These are phyloP conservation scores for Hymenopus coronatus DNA, from an alignment of 2,888 invertebrate genomes.

Conservation along the genomic window DNA sequence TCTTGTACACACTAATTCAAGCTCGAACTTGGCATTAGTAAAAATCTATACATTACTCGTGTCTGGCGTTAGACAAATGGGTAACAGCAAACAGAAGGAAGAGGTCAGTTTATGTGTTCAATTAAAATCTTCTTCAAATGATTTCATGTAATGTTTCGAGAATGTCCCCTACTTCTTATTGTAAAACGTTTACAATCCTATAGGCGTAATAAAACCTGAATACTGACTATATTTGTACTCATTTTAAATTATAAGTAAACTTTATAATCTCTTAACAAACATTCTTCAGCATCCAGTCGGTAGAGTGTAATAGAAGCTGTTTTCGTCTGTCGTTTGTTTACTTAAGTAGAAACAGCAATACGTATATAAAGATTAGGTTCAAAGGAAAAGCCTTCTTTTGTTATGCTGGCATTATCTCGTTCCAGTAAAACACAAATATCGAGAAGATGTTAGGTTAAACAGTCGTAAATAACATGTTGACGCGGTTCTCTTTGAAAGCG, in stretches of 20 bases:
- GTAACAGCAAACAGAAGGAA: too few species aligned
- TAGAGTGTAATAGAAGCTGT: background rate
- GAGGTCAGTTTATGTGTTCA: too few species aligned
- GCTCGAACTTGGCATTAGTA: too few species aligned
- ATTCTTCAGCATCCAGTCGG: too few species aligned
- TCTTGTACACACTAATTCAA: too few species aligned
- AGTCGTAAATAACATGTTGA: background rate
- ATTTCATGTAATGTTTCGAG: too few species aligned
- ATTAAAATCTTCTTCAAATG: too few species aligned
- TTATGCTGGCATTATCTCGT: background rate
- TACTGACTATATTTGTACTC: background rate
- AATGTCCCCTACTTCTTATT: too few species aligned
- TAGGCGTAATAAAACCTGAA: background rate
- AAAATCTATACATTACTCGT: too few species aligned
- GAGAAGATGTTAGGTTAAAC: background rate
- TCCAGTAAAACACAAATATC: background rate
- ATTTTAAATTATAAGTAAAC: background rate
- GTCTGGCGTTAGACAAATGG: too few species aligned
- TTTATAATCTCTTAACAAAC: background rate
- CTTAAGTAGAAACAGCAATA: background rate
- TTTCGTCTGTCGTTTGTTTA: background rate
- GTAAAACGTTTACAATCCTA: too few species aligned
- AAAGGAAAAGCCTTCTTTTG: background rate
- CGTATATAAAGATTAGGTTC: background rate
- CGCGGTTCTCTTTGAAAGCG: background rate